These are phyloP conservation scores for Drosophila pseudoobscura DNA, from an alignment of 1,140 invertebrate genomes.

Conservation along the genomic window DNA sequence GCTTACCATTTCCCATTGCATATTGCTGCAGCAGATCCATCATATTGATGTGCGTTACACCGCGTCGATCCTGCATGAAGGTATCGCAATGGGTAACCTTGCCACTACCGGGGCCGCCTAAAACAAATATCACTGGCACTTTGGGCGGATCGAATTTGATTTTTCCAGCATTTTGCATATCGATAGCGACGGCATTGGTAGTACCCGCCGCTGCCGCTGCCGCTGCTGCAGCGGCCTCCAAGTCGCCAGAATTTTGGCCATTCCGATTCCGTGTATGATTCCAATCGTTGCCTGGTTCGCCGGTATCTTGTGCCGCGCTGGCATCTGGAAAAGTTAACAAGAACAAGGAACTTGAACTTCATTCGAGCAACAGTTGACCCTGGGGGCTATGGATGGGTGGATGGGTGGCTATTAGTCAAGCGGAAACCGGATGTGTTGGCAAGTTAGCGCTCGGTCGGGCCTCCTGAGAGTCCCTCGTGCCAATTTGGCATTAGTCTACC, in stretches of 20 bases:
- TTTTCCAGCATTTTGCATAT: conserved; percentile 89
- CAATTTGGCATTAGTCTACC: conserved; percentile 41
- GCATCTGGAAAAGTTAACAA: conserved; percentile 85
- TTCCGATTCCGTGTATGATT: conserved; percentile 79
- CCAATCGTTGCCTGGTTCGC: conserved; percentile 85
- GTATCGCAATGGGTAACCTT: conserved; percentile 97
- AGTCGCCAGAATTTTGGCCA: conserved; percentile 55
- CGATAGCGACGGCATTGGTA: conserved; percentile 67
- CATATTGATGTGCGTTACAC: conserved; percentile 95
- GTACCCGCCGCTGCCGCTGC: conserved; percentile 19
- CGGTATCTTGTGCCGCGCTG: conserved; percentile 88
- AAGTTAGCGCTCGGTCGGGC: conserved; percentile 37
- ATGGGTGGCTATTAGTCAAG: conserved; percentile 34
- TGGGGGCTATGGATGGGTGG: background rate
- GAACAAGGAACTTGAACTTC: background rate
- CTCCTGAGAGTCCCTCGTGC: conserved; percentile 33
- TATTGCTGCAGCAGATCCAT: conserved; percentile 94
- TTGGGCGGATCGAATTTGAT: conserved; percentile 92
- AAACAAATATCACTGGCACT: conserved; percentile 93
- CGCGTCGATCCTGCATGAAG: conserved; percentile 92
- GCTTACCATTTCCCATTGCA: conserved; percentile 91
- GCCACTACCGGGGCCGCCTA: conserved; percentile 94
- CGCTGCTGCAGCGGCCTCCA: conserved; percentile 31
- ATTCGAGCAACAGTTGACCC: conserved; percentile 62
- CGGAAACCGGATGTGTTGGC: conserved; percentile 61